Conservation (phyloP, 1,140 invertebrate species). For the Acromyrmex charruanus region DNA sequence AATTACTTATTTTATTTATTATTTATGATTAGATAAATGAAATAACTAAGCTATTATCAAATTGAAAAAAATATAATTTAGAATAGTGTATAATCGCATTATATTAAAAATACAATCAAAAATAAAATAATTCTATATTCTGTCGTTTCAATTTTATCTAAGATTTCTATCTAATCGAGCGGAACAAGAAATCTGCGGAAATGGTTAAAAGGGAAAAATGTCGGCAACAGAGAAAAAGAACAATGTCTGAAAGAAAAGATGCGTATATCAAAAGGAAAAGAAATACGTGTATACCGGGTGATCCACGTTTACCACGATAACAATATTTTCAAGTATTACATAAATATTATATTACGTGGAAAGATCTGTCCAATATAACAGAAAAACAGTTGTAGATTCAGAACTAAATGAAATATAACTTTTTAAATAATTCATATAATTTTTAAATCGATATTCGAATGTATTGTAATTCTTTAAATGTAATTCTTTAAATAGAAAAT, state of each 20-base stretch:
- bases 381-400: neutral
- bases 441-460: neutral
- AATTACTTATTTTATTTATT: neutral
- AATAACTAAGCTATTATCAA: neutral
- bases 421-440: conserved; percentile 17
- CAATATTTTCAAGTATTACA: neutral
- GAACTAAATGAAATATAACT: neutral
- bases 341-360: neutral
- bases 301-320: neutral
- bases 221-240: conserved; percentile 36
- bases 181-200: conserved; percentile 56
- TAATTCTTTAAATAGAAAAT: neutral
- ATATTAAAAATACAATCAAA: neutral
- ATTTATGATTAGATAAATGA: neutral
- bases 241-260: conserved; percentile 20
- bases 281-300: conserved; percentile 2
- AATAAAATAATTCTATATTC: conserved; percentile 15
- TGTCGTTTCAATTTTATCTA: conserved; percentile 31
- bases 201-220: conserved; percentile 40
- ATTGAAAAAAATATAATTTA: neutral
- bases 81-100: neutral
- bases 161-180: conserved; percentile 51
- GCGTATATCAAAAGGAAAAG: neutral
- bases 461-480: neutral
- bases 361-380: neutral